phyloP scores from a whole-genome alignment of 2,113 vertebrate genomes.

The Micronisus gabar region DNA sequence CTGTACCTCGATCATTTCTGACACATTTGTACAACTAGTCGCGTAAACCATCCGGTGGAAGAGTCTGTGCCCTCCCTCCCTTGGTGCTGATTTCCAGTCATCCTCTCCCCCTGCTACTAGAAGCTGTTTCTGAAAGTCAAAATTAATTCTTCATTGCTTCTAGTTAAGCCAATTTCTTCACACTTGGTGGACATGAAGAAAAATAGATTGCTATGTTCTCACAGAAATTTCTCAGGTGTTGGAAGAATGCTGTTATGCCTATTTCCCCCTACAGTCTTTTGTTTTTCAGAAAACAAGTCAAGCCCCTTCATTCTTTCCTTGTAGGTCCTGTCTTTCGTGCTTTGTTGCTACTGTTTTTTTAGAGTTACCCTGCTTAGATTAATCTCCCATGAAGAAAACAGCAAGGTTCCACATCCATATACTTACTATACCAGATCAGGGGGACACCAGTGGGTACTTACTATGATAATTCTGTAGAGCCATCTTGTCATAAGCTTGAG shows the following conservation, averaged over 20 bases:
- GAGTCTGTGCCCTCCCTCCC: neutral
- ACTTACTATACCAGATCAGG: neutral
- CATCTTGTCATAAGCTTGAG: neutral
- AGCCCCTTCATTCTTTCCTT: neutral
- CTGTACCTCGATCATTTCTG: fast-evolving
- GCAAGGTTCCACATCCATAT: neutral
- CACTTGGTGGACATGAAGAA: neutral
- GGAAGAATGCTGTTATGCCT: neutral
- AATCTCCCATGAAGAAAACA: neutral
- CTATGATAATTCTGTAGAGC: neutral
- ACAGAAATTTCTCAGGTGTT: neutral
- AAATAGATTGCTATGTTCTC: neutral
- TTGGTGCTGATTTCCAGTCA: neutral
- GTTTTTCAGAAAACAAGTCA: neutral
- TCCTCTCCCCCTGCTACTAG: neutral
- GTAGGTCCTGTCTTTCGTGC: neutral
- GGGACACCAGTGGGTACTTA: fast-evolving
- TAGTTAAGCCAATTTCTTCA: neutral
- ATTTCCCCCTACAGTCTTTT: neutral
- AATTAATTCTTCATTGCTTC: neutral
- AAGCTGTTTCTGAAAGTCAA: neutral
- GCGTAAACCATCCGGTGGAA: fast-evolving
- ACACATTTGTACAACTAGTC: neutral
- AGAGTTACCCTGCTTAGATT: neutral
- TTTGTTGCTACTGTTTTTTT: neutral